phyloP scores from a whole-genome alignment of 1,140 invertebrate species.

The Eupristina koningsbergeri region DNA sequence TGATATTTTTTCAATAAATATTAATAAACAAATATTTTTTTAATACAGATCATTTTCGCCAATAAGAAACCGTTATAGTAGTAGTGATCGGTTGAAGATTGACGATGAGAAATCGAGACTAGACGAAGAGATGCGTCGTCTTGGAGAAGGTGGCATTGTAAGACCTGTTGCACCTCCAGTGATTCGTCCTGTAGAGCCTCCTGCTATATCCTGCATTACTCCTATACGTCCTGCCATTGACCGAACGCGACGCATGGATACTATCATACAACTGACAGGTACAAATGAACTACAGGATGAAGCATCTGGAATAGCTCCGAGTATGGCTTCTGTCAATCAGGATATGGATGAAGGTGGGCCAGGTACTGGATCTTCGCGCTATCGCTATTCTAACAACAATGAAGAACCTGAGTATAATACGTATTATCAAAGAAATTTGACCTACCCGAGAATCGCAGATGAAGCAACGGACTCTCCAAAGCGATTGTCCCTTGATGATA shows the following conservation, averaged over 20 bases:
- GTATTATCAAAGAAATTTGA: conserved; percentile 69
- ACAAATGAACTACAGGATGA: conserved; percentile 41
- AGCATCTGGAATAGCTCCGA: not conserved
- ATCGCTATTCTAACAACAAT: conserved; percentile 61
- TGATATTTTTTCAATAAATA: not conserved
- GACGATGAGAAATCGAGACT: conserved; percentile 52
- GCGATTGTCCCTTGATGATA: conserved; percentile 70
- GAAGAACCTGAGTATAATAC: conserved; percentile 62
- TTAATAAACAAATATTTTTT: not conserved
- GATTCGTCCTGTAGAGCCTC: not conserved
- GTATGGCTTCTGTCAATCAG: conserved; percentile 4
- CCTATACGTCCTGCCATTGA: not conserved
- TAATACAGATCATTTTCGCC: conserved; percentile 64
- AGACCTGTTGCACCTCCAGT: not conserved
- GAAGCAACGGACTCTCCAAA: conserved; percentile 68
- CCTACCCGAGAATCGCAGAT: conserved; percentile 69
- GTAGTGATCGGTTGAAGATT: conserved; percentile 52
- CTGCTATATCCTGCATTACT: not conserved
- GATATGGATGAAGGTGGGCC: not conserved
- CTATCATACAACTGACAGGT: conserved; percentile 68
- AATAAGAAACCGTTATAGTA: conserved; percentile 50
- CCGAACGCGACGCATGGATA: conserved; percentile 61
- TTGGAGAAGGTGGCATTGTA: not conserved
- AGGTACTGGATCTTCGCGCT: conserved; percentile 54
- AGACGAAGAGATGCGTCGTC: conserved; percentile 48